A percentile compares a stretch with the other conserved stretches of the same genome.
Conservation (phyloP, 1,140 invertebrate genomes). For the Trichonephila clavata region DNA sequence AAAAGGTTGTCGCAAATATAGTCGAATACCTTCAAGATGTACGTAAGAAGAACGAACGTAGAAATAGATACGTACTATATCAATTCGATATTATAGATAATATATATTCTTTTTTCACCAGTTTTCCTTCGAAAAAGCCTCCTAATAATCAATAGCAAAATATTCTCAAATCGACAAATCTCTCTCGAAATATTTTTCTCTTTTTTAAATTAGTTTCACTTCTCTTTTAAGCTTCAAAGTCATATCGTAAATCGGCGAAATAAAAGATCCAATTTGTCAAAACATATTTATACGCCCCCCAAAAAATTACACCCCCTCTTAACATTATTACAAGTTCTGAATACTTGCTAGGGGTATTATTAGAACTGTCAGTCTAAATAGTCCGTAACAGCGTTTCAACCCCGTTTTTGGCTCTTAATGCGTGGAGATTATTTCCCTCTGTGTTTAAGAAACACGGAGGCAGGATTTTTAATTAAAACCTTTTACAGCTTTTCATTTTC, state of each 20-base stretch:
- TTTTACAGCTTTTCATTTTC: constrained; percentile 4
- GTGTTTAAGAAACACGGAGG: neutral
- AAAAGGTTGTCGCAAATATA: too few relatives aligned
- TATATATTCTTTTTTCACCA: too few relatives aligned
- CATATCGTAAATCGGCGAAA: constrained; percentile 14
- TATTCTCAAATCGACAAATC: neutral
- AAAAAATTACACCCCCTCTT: neutral
- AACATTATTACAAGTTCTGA: constrained; percentile 13
- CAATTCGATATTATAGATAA: too few relatives aligned
- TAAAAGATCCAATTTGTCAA: constrained; percentile 36
- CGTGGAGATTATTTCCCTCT: neutral
- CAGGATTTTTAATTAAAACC: constrained; percentile 45
- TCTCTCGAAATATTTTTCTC: neutral
- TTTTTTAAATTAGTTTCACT: neutral
- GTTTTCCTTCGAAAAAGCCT: too few relatives aligned
- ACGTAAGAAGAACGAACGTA: too few relatives aligned
- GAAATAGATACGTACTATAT: too few relatives aligned
- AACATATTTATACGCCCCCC: constrained; percentile 3
- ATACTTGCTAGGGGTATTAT: neutral
- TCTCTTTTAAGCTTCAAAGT: neutral
- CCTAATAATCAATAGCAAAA: neutral
- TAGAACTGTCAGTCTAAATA: constrained; percentile 28
- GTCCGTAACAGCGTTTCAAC: constrained; percentile 6
- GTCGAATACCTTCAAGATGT: too few relatives aligned
- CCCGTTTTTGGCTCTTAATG: neutral